These are phyloP conservation scores for Paedocypris micromegethes DNA, from an alignment of 2,797 vertebrate species.

Conservation along the genomic window DNA sequence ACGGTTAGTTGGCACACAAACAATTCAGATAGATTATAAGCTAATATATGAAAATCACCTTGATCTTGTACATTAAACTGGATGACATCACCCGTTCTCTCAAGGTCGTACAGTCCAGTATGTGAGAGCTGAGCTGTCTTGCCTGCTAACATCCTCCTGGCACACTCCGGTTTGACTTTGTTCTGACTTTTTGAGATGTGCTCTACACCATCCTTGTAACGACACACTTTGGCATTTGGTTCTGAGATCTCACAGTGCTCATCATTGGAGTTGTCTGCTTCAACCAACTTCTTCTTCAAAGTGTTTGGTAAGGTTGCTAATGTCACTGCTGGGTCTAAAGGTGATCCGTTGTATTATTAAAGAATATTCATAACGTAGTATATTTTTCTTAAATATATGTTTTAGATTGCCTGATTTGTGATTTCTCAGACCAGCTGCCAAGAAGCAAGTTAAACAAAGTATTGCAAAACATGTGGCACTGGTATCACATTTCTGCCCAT, in stretches of 20 bases:
- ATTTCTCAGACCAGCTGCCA: slow-evolving; percentile 50
- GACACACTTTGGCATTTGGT: slow-evolving; percentile 58
- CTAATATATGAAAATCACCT: slow-evolving; percentile 73
- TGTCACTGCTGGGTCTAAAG: slow-evolving; percentile 68
- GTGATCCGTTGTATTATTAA: slow-evolving; percentile 62
- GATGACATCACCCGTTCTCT: slow-evolving; percentile 80
- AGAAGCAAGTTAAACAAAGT: slow-evolving; percentile 48
- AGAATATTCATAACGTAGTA: slow-evolving; percentile 54
- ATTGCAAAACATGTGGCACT: slow-evolving; percentile 49
- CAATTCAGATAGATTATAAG: slow-evolving; percentile 36
- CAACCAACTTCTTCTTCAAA: slow-evolving; percentile 58
- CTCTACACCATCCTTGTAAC: slow-evolving; percentile 74
- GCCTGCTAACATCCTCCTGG: slow-evolving; percentile 72
- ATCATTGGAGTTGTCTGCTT: slow-evolving; percentile 60
- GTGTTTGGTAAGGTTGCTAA: slow-evolving; percentile 57
- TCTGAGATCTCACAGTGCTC: slow-evolving; percentile 73
- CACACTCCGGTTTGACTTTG: slow-evolving; percentile 65
- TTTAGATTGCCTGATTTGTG: slow-evolving; percentile 49
- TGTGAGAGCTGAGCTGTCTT: slow-evolving; percentile 71
- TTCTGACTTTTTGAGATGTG: slow-evolving; percentile 55
- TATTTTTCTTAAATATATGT: slow-evolving; percentile 45
- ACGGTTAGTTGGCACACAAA: slow-evolving; percentile 54
- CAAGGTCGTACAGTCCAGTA: slow-evolving; percentile 80
- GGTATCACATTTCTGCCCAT: slow-evolving; percentile 37
- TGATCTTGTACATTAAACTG: slow-evolving; percentile 78